Base-by-base conservation (phyloP, 2,888 invertebrate species). In the Neoascia interrupta region DNA sequence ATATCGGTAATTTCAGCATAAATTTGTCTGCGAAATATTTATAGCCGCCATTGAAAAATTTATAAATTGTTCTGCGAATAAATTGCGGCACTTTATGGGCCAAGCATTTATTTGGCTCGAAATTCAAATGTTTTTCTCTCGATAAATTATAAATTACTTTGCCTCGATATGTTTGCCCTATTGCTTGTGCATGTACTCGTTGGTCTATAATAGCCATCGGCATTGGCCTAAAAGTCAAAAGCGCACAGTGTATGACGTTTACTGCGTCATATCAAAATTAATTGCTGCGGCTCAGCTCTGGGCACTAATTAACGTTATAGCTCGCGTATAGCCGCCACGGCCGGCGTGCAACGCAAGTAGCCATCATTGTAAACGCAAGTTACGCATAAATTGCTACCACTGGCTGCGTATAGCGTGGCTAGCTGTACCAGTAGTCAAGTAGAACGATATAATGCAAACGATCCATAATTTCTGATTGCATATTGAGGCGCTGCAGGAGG, bases 391-490 rank as follows among this genome's bases (percentile, higher is more conserved):
- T 61, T 28, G n/a, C n/a, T n/a, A n/a, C n/a, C n/a, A n/a, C n/a
- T n/a, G n/a, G n/a, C n/a, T n/a, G n/a, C n/a, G n/a, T n/a, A n/a
- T n/a, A n/a, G n/a, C n/a, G n/a, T n/a, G n/a, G n/a, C n/a, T n/a
- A n/a, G n/a, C n/a, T n/a, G 69, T 66, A 49, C 49, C 64, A 66
- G 79, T 73, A 56, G 66, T 54, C 76, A 60, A 54, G 53, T 64
- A 79, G 72, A 79, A 79, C 66, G 53, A 51, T 56, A n/a, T n/a
- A 73, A 63, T 53, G 54, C 10, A 54, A 74, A 45, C 53, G 54
- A 51, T 43, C 54, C 60, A 79, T 64, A 66, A 79, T 79, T 64
- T 73, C 61, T 60, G 61, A 61, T 53, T 73, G 73, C 73, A 72
- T 64, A 64, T 58, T 28, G 16, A 53, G 53, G 45, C 37, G 60